Base-by-base conservation (phyloP, 1,140 invertebrate species). In the Bursaphelenchus mucronatus region DNA sequence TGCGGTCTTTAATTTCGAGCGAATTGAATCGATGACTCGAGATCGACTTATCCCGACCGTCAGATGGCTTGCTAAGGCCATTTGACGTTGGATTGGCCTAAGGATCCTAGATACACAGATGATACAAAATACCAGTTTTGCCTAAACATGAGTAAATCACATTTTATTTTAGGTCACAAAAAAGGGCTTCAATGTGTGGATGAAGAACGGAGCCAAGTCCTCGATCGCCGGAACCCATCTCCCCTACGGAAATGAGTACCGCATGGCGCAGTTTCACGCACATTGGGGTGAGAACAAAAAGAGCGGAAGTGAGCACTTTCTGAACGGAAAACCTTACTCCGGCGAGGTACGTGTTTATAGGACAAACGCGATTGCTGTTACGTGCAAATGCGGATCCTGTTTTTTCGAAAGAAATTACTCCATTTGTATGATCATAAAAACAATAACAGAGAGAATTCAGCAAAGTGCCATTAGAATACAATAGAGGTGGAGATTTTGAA, bases 211-310 rank as follows among this genome's bases (percentile, higher is more conserved):
- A 13, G 57, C 57, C 11, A 59, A 59, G 41, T 46, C 44, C 11
- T n/a, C 57, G 30, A 59, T 59, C 2, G 13, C 57, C 10, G 57
- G 57, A 1, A 59, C 57, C 30, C 57, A 59, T 59, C 45, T 59
- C 46, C 57, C 57, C 10, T 11, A 13, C 11, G 40, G 40, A 39
- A 44, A 44, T 50, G 86, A 84, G 64, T 93, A 91, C 75, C 82
- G 87, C 43, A 90, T 93, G 70, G 86, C 86, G 30, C 90, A 92
- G 76, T 82, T 90, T 46, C 90, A 91, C 82, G 87, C 91, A 64
- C 90, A 91, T 77, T 91, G 90, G 89, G 92, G 91, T 0, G 85
- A 87, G 49, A 88, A 90, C 63, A 88, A 90, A 70, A 84, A 85
- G 0, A 81, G 87, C 51, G 92, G 92, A 41, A 91, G 90, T 0